phyloP scores from a whole-genome alignment of 2,113 vertebrate species.

The Sander lucioperca region DNA sequence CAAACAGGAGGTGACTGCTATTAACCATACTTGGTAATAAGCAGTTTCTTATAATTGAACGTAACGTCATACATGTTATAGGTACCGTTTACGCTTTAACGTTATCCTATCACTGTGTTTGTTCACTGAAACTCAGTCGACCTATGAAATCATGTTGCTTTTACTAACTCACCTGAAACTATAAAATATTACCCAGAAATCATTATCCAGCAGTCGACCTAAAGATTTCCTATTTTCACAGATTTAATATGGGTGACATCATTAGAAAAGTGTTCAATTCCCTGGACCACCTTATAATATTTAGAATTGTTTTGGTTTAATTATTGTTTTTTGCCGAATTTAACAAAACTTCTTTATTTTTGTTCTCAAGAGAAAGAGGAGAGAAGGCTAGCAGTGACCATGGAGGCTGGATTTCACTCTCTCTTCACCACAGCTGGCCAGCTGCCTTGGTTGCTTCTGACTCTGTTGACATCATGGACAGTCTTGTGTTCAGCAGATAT shows the following conservation, averaged over 20 bases:
- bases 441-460: slow-evolving; percentile 61
- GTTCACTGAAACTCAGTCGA: neutral
- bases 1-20: neutral
- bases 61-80: neutral
- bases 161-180: neutral
- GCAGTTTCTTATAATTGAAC: neutral
- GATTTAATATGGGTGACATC: neutral
- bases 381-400: slow-evolving; percentile 58
- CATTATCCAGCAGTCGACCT: neutral
- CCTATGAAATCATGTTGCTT: neutral
- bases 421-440: slow-evolving; percentile 37
- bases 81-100: neutral
- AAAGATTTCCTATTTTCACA: neutral
- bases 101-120: neutral
- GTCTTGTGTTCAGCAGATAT: slow-evolving; percentile 72
- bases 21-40: neutral
- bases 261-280: neutral
- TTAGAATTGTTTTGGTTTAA: neutral
- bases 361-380: slow-evolving; percentile 49
- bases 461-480: slow-evolving; percentile 66
- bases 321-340: neutral
- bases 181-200: neutral
- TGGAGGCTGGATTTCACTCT: slow-evolving; percentile 56
- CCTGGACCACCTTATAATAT: neutral
- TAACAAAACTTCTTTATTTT: slow-evolving; percentile 24